Evolutionary conservation across 2,888 invertebrate genomes (phyloP).

Genomic region (Copidosoma aretas): DNA sequence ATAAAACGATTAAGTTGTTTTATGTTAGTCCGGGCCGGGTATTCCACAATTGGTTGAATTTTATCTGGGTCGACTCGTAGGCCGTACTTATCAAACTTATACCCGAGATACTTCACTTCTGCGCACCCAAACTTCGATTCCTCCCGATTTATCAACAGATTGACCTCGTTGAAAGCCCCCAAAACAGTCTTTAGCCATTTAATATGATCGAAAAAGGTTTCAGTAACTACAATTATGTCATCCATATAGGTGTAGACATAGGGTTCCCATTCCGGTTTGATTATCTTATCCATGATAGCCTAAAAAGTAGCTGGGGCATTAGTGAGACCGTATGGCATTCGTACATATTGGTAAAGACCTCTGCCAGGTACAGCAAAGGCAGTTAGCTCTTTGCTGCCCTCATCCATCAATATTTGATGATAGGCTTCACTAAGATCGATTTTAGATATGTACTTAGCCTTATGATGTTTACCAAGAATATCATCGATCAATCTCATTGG

Average conservation of each 20-base stretch:
- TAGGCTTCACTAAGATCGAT: too few species aligned
- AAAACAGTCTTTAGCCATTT: neutral
- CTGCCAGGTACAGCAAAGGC: too few species aligned
- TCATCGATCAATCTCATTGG: constrained; percentile 2
- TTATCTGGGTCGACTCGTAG: neutral
- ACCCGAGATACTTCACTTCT: constrained; percentile 43
- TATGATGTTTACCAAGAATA: neutral
- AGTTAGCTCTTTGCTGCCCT: too few species aligned
- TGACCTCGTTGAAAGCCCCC: neutral
- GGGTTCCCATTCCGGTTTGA: too few species aligned
- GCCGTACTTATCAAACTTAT: constrained; percentile 16
- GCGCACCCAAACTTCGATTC: too few species aligned
- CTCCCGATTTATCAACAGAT: neutral
- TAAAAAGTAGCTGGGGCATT: constrained; percentile 21
- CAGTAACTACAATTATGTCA: constrained; percentile 1
- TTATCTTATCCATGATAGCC: constrained; percentile 37
- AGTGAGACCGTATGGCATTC: constrained; percentile 28
- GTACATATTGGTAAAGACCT: constrained; percentile 17
- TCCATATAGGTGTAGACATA: too few species aligned
- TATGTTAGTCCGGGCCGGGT: too few species aligned
- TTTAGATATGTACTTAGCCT: neutral
- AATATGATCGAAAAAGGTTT: neutral
- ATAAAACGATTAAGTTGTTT: too few species aligned
- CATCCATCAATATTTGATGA: neutral
- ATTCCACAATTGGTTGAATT: neutral